Evolutionary conservation across 2,113 vertebrate species (phyloP), one percentile per base, ranked within the genome.

Genomic region (Ictalurus punctatus): DNA sequence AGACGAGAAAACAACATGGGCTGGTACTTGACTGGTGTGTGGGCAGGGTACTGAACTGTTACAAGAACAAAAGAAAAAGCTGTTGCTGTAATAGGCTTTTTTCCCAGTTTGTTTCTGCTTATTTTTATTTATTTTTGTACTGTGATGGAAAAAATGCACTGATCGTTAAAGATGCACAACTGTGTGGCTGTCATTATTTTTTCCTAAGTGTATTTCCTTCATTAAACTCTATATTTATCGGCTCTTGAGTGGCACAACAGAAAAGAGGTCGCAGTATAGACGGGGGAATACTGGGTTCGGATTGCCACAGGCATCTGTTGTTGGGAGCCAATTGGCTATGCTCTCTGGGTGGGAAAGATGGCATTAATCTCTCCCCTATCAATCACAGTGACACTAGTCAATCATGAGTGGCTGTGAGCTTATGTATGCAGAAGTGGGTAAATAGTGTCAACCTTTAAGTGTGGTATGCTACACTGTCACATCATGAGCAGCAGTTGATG

Each of bases 71-170:
- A 93, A 86, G 44, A 65, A 84, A 83, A 92, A 90, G 76, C 90
- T 89, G 90, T 95, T 94, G 93, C 93, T 96, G 95, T 96, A 94
- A 94, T 91, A 92, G 84, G 93, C 93, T 89, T 93, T 94, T 89
- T 89, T 93, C 92, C 8, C 84, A 91, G 92, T 95, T 95, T 30
- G 90, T 94, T 96, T 97, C 95, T 96, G 97, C 93, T 95, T 93
- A 97, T 96, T 98, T 99, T 98, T 96, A 99, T 99, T 99, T 99
- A 99, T 98, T 99, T 99, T 99, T 99, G 98, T 99, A 99, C 98
- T 95, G 98, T 99, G 97, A 97, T 97, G 97, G 71, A 98, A 98
- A 97, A 99, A 98, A 97, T 96, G 97, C 97, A 99, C 97, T 97
- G 97, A 98, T 96, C 95, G 96, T 98, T 97, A 95, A 95, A 91